phyloP scores from a whole-genome alignment of 2,888 invertebrate species.

The Anoplius nigerrimus region DNA sequence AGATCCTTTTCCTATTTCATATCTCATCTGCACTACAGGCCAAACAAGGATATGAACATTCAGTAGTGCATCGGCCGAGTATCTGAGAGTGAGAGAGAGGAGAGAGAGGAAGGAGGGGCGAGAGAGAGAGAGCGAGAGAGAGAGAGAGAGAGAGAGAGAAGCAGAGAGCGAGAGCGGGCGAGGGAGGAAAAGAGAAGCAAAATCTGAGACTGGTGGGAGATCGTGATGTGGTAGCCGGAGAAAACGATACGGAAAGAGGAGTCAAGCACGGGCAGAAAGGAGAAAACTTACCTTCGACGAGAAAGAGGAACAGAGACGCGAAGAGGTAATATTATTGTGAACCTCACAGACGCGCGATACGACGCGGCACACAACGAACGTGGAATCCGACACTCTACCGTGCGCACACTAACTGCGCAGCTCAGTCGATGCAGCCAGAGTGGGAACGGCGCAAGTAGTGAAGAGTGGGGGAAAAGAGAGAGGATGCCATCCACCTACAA shows the following conservation, averaged over 20 bases:
- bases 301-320: background rate
- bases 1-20: too few relatives aligned
- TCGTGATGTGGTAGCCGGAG: background rate
- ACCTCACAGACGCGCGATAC: slow-evolving; percentile 1
- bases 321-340: background rate
- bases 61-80: too few relatives aligned
- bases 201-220: background rate
- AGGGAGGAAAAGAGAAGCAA: too few relatives aligned
- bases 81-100: too few relatives aligned
- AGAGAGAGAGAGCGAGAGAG: too few relatives aligned
- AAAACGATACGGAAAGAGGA: background rate
- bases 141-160: too few relatives aligned
- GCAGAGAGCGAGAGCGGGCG: too few relatives aligned
- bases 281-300: background rate
- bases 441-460: background rate
- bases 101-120: too few relatives aligned
- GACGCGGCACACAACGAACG: background rate
- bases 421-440: background rate
- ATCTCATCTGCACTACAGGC: too few relatives aligned
- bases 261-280: background rate
- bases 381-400: background rate
- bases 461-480: slow-evolving; percentile 51
- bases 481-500: slow-evolving; percentile 70
- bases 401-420: background rate
- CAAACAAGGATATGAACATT: background rate